Conservation (phyloP, 2,888 invertebrate species). For the Epsilonema sp. region DNA sequence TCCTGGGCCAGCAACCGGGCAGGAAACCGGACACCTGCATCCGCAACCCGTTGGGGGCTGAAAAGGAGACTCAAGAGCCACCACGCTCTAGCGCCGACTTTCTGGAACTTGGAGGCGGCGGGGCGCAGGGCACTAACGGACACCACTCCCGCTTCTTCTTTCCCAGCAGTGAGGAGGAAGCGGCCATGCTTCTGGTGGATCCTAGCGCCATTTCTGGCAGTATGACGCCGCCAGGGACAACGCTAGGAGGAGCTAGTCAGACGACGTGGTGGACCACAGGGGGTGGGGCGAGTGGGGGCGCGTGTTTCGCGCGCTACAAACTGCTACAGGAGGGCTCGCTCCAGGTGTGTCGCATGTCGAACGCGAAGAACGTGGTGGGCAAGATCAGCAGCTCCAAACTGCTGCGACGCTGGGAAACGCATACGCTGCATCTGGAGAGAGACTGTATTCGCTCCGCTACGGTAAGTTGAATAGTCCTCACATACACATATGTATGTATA, state of each 20-base stretch:
- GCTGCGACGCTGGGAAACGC: conserved; percentile 54
- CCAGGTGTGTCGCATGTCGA: conserved; percentile 53
- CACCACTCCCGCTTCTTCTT: not conserved
- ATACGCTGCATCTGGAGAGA: conserved; percentile 47
- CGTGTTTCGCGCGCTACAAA: conserved; percentile 38
- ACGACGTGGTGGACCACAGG: not conserved
- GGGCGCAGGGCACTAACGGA: not conserved
- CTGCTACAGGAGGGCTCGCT: conserved; percentile 47
- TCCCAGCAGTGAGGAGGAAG: no score
- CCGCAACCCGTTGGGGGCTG: not conserved
- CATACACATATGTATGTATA: no score
- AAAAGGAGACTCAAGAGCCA: not conserved
- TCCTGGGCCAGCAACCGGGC: no score
- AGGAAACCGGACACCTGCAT: not conserved
- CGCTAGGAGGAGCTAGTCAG: not conserved
- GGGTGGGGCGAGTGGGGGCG: not conserved
- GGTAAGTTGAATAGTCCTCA: conserved; percentile 42
- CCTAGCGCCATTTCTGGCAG: no score
- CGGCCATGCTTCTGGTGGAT: no score
- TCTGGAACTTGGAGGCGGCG: not conserved
- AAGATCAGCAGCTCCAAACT: conserved; percentile 57
- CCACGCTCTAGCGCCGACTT: not conserved
- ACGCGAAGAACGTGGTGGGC: conserved; percentile 53
- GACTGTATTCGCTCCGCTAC: conserved; percentile 50
- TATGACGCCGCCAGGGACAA: not conserved